These are phyloP conservation scores for Liposcelis brunnea DNA, from an alignment of 2,888 invertebrate genomes.

Conservation along the genomic window DNA sequence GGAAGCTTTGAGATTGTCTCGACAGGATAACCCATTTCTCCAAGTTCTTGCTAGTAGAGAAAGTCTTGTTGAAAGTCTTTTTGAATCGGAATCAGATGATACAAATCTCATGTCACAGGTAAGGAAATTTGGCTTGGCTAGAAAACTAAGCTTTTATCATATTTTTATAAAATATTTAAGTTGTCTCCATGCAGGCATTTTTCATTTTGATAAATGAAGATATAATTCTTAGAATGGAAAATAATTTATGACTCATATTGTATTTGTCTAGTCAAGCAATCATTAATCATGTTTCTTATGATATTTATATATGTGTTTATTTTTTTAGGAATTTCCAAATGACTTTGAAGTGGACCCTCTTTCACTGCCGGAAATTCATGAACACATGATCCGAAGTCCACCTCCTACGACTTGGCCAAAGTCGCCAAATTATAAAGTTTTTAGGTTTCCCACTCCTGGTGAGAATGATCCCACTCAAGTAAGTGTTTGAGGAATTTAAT, in stretches of 20 bases:
- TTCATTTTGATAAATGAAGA: no score
- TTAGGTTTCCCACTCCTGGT: constrained; percentile 33
- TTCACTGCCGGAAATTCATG: constrained; percentile 60
- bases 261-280: not conserved
- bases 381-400: constrained; percentile 66
- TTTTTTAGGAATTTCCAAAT: constrained; percentile 30
- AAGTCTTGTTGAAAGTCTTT: constrained; percentile 54
- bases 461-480: constrained; percentile 29
- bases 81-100: constrained; percentile 58
- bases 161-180: not conserved
- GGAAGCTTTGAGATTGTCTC: constrained; percentile 60
- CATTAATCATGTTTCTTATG: not conserved
- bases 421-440: constrained; percentile 35
- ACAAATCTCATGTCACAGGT: constrained; percentile 63
- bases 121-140: constrained; percentile 17
- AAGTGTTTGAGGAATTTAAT: constrained; percentile 10
- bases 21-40: constrained; percentile 71
- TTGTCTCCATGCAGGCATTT: no score
- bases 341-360: constrained; percentile 48
- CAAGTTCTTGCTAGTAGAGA: constrained; percentile 67
- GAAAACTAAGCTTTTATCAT: not conserved
- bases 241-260: no score
- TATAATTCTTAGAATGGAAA: no score
- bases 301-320: constrained; percentile 8
- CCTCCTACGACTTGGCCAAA: constrained; percentile 62